phyloP scores from a whole-genome alignment of 1,140 invertebrate species.

The Psilanteris sp. region DNA sequence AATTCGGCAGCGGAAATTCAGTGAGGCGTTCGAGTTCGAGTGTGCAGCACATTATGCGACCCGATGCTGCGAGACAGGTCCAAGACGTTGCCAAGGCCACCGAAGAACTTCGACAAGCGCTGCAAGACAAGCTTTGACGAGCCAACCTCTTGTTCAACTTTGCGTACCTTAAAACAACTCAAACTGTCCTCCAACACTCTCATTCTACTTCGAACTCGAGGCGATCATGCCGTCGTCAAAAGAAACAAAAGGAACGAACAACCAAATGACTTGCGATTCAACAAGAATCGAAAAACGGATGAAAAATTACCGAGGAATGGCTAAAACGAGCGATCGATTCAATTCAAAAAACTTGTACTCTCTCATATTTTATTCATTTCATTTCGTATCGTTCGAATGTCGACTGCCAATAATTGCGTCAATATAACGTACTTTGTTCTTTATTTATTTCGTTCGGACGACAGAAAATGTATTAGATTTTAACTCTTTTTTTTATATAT shows the following conservation, averaged over 20 bases:
- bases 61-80: slow-evolving; percentile 70
- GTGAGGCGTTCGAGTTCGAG: slow-evolving; percentile 75
- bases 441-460: slow-evolving; percentile 17
- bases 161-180: slow-evolving; percentile 41
- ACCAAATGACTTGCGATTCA: background rate
- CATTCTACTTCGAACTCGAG: background rate
- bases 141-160: slow-evolving; percentile 33
- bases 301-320: too few species aligned
- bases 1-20: slow-evolving; percentile 85
- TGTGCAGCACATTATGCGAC: slow-evolving; percentile 70
- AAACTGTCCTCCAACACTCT: slow-evolving; percentile 8
- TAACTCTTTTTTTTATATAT: too few species aligned
- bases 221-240: background rate
- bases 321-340: too few species aligned
- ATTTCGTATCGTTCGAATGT: too few species aligned
- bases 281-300: too few species aligned
- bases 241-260: background rate
- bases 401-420: too few species aligned
- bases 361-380: too few species aligned
- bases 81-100: slow-evolving; percentile 85
- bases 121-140: slow-evolving; percentile 87
- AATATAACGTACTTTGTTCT: too few species aligned
- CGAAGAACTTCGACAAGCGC: slow-evolving; percentile 85
- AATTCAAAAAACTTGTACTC: too few species aligned
- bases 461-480: slow-evolving; percentile 2